phyloP scores from a whole-genome alignment of 2,113 vertebrate species.

The Scophthalmus maximus region DNA sequence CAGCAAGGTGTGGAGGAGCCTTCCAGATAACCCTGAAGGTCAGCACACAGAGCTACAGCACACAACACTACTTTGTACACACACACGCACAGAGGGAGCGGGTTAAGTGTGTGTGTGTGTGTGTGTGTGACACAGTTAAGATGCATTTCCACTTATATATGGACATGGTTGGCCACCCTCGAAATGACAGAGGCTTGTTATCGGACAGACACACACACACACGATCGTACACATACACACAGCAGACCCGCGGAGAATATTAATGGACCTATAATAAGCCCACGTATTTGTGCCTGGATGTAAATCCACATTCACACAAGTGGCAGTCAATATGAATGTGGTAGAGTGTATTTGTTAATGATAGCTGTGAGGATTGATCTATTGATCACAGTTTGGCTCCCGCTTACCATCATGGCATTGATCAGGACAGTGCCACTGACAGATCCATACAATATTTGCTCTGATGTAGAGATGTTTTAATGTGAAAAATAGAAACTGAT shows the following conservation, averaged over 20 bases:
- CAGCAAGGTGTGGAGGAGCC: slow-evolving; percentile 76
- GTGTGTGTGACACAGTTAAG: slow-evolving; percentile 23
- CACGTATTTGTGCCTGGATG: slow-evolving; percentile 7
- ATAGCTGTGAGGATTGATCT: slow-evolving; percentile 43
- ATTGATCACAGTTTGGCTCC: slow-evolving; percentile 63
- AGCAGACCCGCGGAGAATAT: slow-evolving; percentile 51
- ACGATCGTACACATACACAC: slow-evolving; percentile 9
- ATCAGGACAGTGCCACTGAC: slow-evolving; percentile 36
- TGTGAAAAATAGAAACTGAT: slow-evolving; percentile 23
- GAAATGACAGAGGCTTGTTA: slow-evolving; percentile 59
- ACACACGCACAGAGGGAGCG: too few species aligned
- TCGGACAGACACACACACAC: slow-evolving; percentile 25
- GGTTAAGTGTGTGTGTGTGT: slow-evolving; percentile 44
- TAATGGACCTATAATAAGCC: slow-evolving; percentile 38
- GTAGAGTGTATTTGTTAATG: slow-evolving; percentile 54
- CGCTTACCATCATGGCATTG: slow-evolving; percentile 40
- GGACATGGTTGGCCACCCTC: slow-evolving; percentile 65
- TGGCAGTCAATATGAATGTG: slow-evolving; percentile 33
- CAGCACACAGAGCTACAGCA: slow-evolving; percentile 62
- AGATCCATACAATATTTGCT: slow-evolving; percentile 39
- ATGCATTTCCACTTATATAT: slow-evolving; percentile 65
- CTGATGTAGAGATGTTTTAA: slow-evolving; percentile 36
- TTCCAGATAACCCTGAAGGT: slow-evolving; percentile 80
- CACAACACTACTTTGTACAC: slow-evolving; percentile 37
- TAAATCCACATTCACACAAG: slow-evolving; percentile 51